These are phyloP conservation scores for Eustalomyia histrio DNA, from an alignment of 2,888 invertebrate genomes.

Conservation along the genomic window DNA sequence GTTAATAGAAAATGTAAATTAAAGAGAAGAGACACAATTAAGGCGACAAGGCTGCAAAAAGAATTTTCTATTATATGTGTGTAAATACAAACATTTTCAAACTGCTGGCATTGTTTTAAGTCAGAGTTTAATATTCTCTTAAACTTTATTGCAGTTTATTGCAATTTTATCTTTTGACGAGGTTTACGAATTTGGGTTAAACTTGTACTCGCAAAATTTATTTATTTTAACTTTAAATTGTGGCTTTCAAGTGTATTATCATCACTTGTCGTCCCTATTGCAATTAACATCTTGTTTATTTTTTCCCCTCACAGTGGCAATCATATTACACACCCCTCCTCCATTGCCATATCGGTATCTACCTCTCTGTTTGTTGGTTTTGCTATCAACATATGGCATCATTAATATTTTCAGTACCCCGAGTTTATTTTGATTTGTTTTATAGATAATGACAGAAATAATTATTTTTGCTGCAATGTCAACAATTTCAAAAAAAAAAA, in stretches of 20 bases:
- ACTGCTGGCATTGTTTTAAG: too few species aligned
- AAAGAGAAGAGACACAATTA: background rate
- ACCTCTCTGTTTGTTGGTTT: background rate
- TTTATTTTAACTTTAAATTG: too few species aligned
- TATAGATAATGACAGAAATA: slow-evolving; percentile 55
- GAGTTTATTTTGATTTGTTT: slow-evolving; percentile 53
- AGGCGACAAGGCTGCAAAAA: background rate
- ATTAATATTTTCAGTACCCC: slow-evolving; percentile 59
- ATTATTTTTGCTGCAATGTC: slow-evolving; percentile 59
- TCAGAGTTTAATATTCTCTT: too few species aligned
- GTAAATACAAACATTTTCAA: too few species aligned
- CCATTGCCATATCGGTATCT: background rate
- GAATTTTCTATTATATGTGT: too few species aligned
- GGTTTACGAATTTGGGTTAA: too few species aligned
- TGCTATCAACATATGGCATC: slow-evolving; percentile 58
- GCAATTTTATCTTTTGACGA: too few species aligned
- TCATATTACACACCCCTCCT: background rate
- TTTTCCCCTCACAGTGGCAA: background rate
- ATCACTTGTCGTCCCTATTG: background rate
- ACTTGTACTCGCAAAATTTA: too few species aligned
- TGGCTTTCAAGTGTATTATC: background rate
- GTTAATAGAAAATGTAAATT: background rate
- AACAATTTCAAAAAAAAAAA: slow-evolving; percentile 41
- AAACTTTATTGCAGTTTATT: too few species aligned
- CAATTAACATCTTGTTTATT: background rate